Evolutionary conservation across 2,113 vertebrate genomes (phyloP).

Genomic region (Mesoclemmys tuberculata): DNA sequence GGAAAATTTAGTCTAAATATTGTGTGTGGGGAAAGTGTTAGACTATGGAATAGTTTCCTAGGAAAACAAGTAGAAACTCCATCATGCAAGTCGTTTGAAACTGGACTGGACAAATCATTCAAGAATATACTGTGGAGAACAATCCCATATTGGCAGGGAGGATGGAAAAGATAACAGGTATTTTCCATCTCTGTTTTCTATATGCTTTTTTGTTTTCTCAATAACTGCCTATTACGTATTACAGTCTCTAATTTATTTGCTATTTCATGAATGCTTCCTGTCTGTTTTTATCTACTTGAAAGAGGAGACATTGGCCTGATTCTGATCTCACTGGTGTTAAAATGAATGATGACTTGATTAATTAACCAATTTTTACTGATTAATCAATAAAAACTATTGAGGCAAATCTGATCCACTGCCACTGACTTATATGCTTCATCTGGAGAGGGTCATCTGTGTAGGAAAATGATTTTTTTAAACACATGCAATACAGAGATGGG

Average conservation of each 20-base stretch:
- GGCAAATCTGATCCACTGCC: neutral
- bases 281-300: neutral
- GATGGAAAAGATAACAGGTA: neutral
- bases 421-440: neutral
- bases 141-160: neutral
- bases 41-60: neutral
- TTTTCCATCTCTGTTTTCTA: neutral
- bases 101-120: neutral
- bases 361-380: neutral
- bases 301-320: neutral
- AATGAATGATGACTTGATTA: neutral
- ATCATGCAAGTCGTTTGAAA: fast-evolving
- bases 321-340: neutral
- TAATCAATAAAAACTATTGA: neutral
- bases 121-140: neutral
- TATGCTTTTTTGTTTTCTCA: neutral
- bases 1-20: neutral
- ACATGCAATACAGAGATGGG: neutral
- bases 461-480: neutral
- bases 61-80: neutral
- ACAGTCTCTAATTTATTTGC: neutral
- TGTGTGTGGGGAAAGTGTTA: neutral
- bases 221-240: neutral
- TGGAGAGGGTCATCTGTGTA: neutral
- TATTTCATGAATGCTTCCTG: neutral